Evolutionary conservation across 1,140 invertebrate genomes (phyloP), one percentile per base, ranked within the genome.

Genomic region (Orius insidiosus): DNA sequence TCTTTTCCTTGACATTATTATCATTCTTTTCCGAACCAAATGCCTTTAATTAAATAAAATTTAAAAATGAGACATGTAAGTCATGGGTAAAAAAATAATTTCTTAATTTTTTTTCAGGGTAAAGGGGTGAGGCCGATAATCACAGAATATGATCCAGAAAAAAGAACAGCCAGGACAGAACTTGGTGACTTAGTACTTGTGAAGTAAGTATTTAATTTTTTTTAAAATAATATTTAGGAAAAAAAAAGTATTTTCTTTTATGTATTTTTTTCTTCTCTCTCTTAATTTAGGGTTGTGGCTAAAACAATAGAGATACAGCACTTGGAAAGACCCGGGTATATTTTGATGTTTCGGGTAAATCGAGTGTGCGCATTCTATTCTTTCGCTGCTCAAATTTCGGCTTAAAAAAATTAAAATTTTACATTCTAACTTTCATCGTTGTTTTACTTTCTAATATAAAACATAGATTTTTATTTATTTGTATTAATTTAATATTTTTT

Each of bases 61-160:
- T 24, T 24, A 3, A 24, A 24, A 24, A 24, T 24, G 24, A 24
- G 24, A 24, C 24, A 24, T 24, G 24, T 24, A 24, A 24, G 24
- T 24, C 24, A 3, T 24, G 24, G 24, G 24, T 24, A n/a, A n/a
- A n/a, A n/a, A n/a, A n/a, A n/a, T n/a, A n/a, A n/a, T n/a, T n/a
- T n/a, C n/a, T n/a, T n/a, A n/a, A 24, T 43, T 43, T 44, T 51
- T 46, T 67, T 67, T 2, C 69, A 75, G 72, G 72, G 68, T 64
- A 69, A 68, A 39, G 71, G 70, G 61, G 64, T 71, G 65, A 69
- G 71, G 56, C 69, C 71, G 45, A 72, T 74, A 66, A 73, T 75
- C 61, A 70, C 72, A 56, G 71, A 74, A 63, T 72, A 74, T 66
- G 72, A 75, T 58, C 69, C 72, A 45, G 71, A 72, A 65, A 75